Evolutionary conservation across 2,797 vertebrate genomes (phyloP).

Genomic region (Hydrolagus colliei): DNA sequence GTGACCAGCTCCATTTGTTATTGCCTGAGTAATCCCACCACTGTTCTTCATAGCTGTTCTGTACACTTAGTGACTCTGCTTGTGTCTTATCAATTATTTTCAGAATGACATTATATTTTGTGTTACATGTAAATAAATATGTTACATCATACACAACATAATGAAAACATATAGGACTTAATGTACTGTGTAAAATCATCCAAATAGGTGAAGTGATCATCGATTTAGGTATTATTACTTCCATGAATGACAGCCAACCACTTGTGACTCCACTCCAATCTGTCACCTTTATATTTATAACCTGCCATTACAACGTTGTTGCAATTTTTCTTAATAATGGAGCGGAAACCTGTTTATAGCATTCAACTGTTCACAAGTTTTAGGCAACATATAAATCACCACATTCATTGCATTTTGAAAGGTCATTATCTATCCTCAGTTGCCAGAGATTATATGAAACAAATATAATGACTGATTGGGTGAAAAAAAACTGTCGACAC

Average conservation of each 20-base stretch:
- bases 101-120: not conserved
- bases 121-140: not conserved
- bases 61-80: not conserved
- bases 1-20: not conserved
- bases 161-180: not conserved
- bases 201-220: not conserved
- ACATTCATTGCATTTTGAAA: slow-evolving; percentile 28
- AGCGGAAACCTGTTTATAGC: not conserved
- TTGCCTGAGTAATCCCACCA: not conserved
- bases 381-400: slow-evolving; percentile 4
- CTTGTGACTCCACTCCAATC: not conserved
- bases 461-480: not conserved
- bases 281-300: slow-evolving; percentile 8
- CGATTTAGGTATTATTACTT: slow-evolving; percentile 5
- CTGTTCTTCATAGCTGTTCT: not conserved
- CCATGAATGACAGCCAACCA: not conserved
- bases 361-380: not conserved
- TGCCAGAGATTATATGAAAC: not conserved
- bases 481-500: not conserved
- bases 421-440: not conserved
- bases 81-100: not conserved
- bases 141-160: not conserved
- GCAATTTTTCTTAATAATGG: not conserved
- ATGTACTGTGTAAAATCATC: not conserved
- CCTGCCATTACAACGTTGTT: not conserved